Base-by-base conservation (phyloP, 2,113 vertebrate genomes). In the Panurus biarmicus region DNA sequence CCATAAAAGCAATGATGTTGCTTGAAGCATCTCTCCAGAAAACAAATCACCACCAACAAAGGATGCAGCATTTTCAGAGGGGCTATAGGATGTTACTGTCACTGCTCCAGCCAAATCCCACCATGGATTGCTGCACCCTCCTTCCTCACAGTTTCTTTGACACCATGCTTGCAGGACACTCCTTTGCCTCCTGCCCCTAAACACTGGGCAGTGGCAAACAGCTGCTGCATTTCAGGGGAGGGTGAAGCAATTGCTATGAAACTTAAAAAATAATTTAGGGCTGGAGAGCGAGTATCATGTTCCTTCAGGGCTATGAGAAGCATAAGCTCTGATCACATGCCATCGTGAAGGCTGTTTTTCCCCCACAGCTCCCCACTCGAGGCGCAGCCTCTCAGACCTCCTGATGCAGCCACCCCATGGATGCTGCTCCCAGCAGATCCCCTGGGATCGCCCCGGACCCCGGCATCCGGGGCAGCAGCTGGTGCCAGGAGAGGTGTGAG, bases 221-320 rank as follows among this genome's bases (percentile, higher is more conserved):
- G 91, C 96, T 94, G 96, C 89, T 84, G 87, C 89, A 57, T 96
- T 95, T 96, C 95, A 86, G 67, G n/a, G 47, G 9, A 85, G 78
- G 72, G 65, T 44, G 58, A 96, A 95, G 94, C 80, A 89, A 95
- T 89, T 95, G 72, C 94, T 86, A 48, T 35, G 72, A 95, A 97
- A 96, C 81, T 96, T 86, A 79, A 2, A 87, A 75, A 96, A 94
- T 91, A 76, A 97, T 96, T 96, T 73, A 81, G 95, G 71, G 85
- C 74, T 89, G 77, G 87, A 83, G 21, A 31, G 44, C 72, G 24
- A 64, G 80, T 81, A 83, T 83, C 74, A 79, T 65, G 40, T 66
- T 95, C 78, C 89, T 89, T 74, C 51, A 45, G 83, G 35, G 75
- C 57, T 48, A 17, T 21, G 80, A 83, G 80, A 67, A 83, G 75